Evolutionary conservation across 2,113 vertebrate species (phyloP).

Genomic region (Chrysochloris asiatica): DNA sequence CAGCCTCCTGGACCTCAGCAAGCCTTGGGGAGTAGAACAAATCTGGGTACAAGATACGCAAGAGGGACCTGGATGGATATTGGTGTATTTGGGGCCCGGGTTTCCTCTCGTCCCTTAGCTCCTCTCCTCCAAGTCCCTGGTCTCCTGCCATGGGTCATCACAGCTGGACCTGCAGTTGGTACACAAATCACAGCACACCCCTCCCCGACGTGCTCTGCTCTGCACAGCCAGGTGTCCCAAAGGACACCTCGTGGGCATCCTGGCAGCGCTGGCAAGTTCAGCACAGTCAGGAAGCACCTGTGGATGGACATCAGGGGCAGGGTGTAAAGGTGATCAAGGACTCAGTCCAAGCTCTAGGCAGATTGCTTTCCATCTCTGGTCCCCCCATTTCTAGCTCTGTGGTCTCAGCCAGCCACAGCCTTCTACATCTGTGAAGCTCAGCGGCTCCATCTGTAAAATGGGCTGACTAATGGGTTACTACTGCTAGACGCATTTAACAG

Average conservation of each 20-base stretch:
- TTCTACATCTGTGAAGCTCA: neutral
- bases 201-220: no score
- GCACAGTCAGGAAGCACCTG: neutral
- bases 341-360: neutral
- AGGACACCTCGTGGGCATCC: neutral
- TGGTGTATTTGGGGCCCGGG: neutral
- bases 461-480: no score
- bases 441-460: neutral
- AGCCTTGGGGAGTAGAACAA: no score
- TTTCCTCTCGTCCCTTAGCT: neutral
- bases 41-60: neutral
- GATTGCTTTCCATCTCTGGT: neutral
- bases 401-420: neutral
- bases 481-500: no score
- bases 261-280: neutral
- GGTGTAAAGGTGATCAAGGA: neutral
- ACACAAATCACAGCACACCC: no score
- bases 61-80: neutral
- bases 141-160: no score
- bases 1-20: neutral
- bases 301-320: neutral
- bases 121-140: neutral
- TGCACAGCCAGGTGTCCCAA: neutral
- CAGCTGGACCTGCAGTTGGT: no score
- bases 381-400: neutral